A percentile compares a stretch with the other conserved stretches of the same genome.
Conservation (phyloP, 2,797 vertebrate genomes). For the Acropternis orthonyx region DNA sequence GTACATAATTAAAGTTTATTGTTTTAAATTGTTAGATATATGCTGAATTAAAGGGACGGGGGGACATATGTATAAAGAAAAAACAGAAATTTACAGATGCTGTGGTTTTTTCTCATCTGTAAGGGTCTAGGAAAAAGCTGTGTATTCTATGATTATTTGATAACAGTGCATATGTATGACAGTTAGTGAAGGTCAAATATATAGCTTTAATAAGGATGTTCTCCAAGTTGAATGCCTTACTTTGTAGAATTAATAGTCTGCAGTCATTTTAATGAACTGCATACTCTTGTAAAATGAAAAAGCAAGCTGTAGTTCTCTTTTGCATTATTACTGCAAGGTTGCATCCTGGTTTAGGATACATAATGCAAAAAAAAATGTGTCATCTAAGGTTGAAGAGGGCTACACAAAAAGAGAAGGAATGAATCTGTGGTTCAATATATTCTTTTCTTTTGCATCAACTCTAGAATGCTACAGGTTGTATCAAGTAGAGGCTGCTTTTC, state of each 20-base stretch:
- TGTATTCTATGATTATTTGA: not conserved
- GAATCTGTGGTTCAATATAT: not conserved
- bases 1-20: not conserved
- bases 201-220: not conserved
- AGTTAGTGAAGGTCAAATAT: not conserved
- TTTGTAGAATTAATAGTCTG: not conserved
- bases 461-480: not conserved
- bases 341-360: not conserved
- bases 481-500: not conserved
- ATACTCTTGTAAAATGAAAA: not conserved
- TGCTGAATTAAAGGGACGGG: not conserved
- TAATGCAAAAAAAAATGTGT: not conserved
- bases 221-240: not conserved
- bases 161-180: not conserved
- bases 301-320: not conserved
- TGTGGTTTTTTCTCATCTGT: not conserved
- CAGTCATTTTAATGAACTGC: not conserved
- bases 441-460: not conserved
- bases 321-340: not conserved
- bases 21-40: not conserved
- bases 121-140: not conserved
- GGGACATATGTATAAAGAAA: not conserved
- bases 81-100: not conserved
- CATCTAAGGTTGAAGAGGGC: not conserved
- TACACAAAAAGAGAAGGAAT: not conserved